Evolutionary conservation across 1,140 invertebrate species (phyloP).

Genomic region (Pentalonia nigronervosa): DNA sequence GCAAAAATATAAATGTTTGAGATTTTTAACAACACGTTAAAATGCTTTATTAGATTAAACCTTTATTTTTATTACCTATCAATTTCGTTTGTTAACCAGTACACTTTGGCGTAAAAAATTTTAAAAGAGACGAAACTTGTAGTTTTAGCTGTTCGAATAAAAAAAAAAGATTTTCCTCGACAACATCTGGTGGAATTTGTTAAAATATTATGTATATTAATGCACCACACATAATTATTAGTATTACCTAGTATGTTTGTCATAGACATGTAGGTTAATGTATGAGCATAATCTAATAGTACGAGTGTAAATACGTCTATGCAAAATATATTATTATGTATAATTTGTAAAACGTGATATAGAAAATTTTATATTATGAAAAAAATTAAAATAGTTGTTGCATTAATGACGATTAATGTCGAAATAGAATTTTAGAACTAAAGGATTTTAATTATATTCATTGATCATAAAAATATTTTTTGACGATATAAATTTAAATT

Average conservation of each 20-base stretch:
- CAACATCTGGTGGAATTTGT: neutral
- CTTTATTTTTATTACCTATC: too few relatives aligned
- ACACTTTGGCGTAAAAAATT: too few relatives aligned
- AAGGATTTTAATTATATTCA: neutral
- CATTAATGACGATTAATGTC: neutral
- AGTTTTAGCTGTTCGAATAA: too few relatives aligned
- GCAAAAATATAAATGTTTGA: too few relatives aligned
- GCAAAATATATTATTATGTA: neutral
- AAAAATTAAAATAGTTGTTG: neutral
- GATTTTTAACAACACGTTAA: too few relatives aligned
- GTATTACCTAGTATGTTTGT: neutral
- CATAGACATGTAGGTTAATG: neutral
- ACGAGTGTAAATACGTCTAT: neutral
- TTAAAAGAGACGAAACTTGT: too few relatives aligned
- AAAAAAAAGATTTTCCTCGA: neutral
- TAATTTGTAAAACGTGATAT: neutral
- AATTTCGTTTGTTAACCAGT: too few relatives aligned
- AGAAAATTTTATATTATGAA: neutral
- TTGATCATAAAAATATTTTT: neutral
- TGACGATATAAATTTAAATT: neutral
- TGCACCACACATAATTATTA: neutral
- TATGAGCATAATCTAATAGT: neutral
- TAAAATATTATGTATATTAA: neutral
- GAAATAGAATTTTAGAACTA: neutral
- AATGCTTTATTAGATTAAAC: too few relatives aligned